These are phyloP conservation scores for Vidua macroura DNA, from an alignment of 2,113 vertebrate genomes.

Conservation along the genomic window DNA sequence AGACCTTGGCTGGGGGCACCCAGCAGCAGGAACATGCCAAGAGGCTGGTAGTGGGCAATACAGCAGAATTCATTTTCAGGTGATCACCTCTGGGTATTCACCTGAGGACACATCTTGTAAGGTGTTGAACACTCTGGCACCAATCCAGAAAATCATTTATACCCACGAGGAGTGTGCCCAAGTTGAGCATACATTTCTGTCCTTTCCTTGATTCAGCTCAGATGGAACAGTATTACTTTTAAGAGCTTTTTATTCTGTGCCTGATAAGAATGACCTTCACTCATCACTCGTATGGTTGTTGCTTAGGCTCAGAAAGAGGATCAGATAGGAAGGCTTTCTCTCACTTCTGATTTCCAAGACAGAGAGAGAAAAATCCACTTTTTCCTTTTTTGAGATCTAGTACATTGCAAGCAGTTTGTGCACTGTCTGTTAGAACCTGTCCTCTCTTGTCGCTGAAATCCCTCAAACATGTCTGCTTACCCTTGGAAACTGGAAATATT, in stretches of 20 bases:
- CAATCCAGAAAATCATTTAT: not conserved
- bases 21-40: not conserved
- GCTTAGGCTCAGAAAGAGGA: not conserved
- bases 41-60: not conserved
- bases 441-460: not conserved
- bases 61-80: not conserved
- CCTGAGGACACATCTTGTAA: not conserved
- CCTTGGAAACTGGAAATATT: not conserved
- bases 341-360: not conserved
- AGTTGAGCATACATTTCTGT: not conserved
- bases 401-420: not conserved
- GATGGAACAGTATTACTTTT: not conserved
- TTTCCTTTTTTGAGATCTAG: not conserved
- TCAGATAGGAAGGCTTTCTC: not conserved
- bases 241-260: not conserved
- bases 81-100: not conserved
- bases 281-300: not conserved
- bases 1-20: not conserved
- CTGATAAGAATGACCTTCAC: conserved; percentile 2
- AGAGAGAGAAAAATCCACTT: not conserved
- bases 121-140: not conserved
- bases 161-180: not conserved
- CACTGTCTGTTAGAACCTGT: not conserved
- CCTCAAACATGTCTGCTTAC: not conserved
- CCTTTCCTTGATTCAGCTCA: not conserved